These are phyloP conservation scores for Sus scrofa DNA, from an alignment of 2,113 vertebrate species.

Conservation along the genomic window DNA sequence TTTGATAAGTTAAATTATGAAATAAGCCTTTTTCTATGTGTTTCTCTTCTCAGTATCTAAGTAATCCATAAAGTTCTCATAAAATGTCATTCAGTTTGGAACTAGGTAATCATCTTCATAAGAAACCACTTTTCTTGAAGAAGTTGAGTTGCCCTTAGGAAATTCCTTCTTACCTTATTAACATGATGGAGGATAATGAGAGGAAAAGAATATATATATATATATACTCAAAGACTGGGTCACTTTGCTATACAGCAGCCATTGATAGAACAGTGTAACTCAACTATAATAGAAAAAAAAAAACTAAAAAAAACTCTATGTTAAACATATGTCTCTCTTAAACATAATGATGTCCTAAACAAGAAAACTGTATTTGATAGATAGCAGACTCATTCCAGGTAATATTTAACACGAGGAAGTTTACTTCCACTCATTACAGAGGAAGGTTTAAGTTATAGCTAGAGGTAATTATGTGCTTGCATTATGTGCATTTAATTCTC, in stretches of 20 bases:
- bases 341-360: background rate
- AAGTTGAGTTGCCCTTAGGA: background rate
- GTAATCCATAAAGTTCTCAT: background rate
- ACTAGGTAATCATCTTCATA: background rate
- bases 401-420: constrained; percentile 13
- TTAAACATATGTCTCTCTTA: background rate
- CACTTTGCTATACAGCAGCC: no score
- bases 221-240: no score
- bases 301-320: background rate
- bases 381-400: background rate
- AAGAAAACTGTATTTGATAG: background rate
- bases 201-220: no score
- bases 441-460: background rate
- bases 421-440: background rate
- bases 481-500: background rate
- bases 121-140: background rate
- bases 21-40: background rate
- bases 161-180: background rate
- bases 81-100: constrained; percentile 23
- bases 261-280: no score
- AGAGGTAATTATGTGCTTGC: background rate
- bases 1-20: background rate
- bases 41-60: background rate
- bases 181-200: no score
- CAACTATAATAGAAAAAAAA: no score